Base-by-base conservation (phyloP, 2,113 vertebrate species). In the Nothobranchius kuhntae region DNA sequence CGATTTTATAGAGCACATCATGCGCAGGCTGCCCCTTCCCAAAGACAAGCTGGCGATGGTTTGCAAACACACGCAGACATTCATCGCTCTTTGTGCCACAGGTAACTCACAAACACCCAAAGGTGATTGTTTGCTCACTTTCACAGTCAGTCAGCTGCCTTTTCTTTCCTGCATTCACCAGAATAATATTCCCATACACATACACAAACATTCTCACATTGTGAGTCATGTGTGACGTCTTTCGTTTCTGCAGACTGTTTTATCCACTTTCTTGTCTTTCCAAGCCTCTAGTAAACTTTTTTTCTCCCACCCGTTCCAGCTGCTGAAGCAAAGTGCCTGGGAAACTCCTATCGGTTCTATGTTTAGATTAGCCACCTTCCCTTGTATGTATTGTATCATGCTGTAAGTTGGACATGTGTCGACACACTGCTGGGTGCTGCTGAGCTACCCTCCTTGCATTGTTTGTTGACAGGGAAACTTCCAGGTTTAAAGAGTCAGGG, bases 11-110 rank as follows among this genome's bases (percentile, higher is more conserved):
- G 96, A 98, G 77, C 96, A 96, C 83, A 97, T 99, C 85, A 88
- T 99, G 13, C 92, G 90, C 85, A 95, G 95, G 88, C 91, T 99
- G 82, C 94, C 96, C 62, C 92, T 96, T 82, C 95, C 95, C 70
- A 89, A 91, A 64, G 95, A 98, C 82, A 96, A 96, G 88, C 56
- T 96, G 90, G 81, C 91, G 46, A 89, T 97, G 92, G 94, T 98
- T 86, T 94, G 95, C 78, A 98, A 98, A 84, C 96, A 99, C 30
- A 92, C 96, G 10, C 95, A 95, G 78, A 98, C 95, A 0, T 97
- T 98, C 92, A 96, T 98, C 12, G 94, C 96, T 74, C 95, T 99
- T 82, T 98, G 96, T 81, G 96, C 96, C 67, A 99, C 96, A 88
- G 96, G 97, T 99, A 94, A 78, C 30, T 0, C 75, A 2, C 6